Base-by-base conservation (phyloP, 2,113 vertebrate species). In the Limanda limanda region DNA sequence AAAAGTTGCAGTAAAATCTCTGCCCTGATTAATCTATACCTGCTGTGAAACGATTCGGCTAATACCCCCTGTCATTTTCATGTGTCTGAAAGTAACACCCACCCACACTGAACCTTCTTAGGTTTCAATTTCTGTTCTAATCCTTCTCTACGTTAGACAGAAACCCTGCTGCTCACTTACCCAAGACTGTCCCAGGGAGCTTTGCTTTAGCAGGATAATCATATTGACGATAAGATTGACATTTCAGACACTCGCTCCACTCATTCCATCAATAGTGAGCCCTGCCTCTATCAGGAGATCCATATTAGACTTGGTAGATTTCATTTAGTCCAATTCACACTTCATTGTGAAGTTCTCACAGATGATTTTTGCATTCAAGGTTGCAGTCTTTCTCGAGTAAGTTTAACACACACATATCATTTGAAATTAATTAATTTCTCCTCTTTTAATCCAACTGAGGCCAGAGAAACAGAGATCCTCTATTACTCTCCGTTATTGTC, bases 241-340 rank as follows among this genome's bases (percentile, higher is more conserved):
- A 92, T 93, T 92, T 93, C 89, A 87, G 88, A 91, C 88, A 82
- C 80, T 86, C 84, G 76, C 89, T 74, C 70, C 88, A 82, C 78
- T 86, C 86, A 76, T 88, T 74, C 70, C 80, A 83, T 91, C 90
- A 90, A 89, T 83, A 73, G 76, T 56, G 63, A 86, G 77, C 62
- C 59, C 65, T 75, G 52, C 85, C 80, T 85, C 81, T 81, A 84
- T 85, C 80, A 74, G 74, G 81, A 63, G 75, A 88, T 88, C 87
- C 86, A 81, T 87, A 92, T 90, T 88, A 89, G 84, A 87, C 76
- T 73, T 87, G 84, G 79, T 84, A 87, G 86, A 93, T 91, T 90
- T 90, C 89, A 88, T 88, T 93, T 89, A 92, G 82, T 84, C 79
- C 80, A 81, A 84, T 86, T 92, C 91, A 76, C 83, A 78, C 72